These are phyloP conservation scores for Poicephalus meyeri DNA, from an alignment of 2,113 vertebrate species.

Conservation along the genomic window DNA sequence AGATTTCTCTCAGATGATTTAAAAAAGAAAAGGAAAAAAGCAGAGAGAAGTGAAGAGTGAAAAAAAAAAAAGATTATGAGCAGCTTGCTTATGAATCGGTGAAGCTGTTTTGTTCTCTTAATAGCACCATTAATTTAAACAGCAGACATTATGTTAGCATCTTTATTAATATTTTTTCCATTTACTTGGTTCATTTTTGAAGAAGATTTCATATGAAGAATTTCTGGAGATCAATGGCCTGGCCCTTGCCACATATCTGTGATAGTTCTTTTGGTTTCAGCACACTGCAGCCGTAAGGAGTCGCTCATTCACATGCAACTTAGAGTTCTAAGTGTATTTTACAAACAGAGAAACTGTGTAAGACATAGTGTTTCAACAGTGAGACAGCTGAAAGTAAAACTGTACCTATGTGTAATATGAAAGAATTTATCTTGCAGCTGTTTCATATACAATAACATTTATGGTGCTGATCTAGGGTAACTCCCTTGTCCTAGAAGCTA, in stretches of 20 bases:
- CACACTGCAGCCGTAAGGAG: not conserved
- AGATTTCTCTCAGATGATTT: not conserved
- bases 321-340: not conserved
- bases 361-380: not conserved
- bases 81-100: fast-evolving
- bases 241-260: not conserved
- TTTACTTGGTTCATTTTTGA: not conserved
- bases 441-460: conserved; percentile 42
- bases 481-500: conserved; percentile 31
- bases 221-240: not conserved
- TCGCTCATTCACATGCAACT: not conserved
- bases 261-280: not conserved
- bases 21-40: not conserved
- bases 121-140: not conserved
- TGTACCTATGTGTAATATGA: conserved; percentile 24
- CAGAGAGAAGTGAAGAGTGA: not conserved
- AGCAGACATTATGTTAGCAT: not conserved
- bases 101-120: not conserved
- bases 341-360: not conserved
- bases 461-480: not conserved
- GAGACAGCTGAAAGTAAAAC: conserved; percentile 38
- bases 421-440: conserved; percentile 44
- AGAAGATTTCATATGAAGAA: not conserved
- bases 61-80: fast-evolving
- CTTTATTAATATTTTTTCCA: not conserved